Percentiles rank a stretch among this genome's conserved stretches.
These are phyloP conservation scores for Hylomyscus alleni DNA, from an alignment of 2,797 vertebrate genomes.

Conservation along the genomic window DNA sequence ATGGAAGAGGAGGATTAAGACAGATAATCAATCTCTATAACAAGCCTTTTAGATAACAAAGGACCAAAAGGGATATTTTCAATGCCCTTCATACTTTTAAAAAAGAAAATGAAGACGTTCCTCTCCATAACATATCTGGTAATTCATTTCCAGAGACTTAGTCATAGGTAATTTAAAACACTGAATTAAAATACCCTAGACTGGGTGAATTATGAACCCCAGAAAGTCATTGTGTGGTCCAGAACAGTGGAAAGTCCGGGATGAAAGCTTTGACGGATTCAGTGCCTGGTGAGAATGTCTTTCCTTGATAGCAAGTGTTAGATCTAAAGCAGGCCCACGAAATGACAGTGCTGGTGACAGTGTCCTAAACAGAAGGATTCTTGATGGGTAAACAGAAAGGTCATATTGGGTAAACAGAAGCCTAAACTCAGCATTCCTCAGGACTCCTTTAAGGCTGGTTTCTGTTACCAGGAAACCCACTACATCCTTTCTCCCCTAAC, in stretches of 20 bases:
- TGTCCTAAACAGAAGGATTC: background rate
- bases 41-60: background rate
- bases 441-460: background rate
- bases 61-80: background rate
- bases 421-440: background rate
- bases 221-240: background rate
- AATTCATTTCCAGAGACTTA: background rate
- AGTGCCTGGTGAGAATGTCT: background rate
- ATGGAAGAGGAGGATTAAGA: background rate
- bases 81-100: background rate
- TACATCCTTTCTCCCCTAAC: background rate
- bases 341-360: background rate
- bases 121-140: background rate
- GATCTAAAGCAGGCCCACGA: background rate
- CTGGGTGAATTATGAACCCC: background rate
- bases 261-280: background rate
- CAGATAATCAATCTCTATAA: background rate
- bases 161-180: background rate
- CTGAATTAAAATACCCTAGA: background rate
- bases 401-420: background rate
- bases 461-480: background rate
- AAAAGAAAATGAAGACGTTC: background rate
- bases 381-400: background rate
- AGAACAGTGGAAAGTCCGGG: background rate
- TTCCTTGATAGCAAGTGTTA: background rate